phyloP scores from a whole-genome alignment of 2,888 invertebrate species.

The Coremacera marginata region DNA sequence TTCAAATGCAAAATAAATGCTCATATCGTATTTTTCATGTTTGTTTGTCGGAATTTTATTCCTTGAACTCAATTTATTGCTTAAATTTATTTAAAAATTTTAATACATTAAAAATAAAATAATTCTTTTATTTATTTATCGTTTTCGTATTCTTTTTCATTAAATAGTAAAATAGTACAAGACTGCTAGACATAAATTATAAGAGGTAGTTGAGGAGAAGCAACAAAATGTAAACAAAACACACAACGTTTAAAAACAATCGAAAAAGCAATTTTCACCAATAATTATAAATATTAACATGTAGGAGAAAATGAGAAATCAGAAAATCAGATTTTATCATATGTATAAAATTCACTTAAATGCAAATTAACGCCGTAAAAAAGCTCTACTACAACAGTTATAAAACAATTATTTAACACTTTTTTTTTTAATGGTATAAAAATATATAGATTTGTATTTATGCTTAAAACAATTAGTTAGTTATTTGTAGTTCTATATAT shows the following conservation, averaged over 20 bases:
- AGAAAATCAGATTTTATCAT: too few species aligned
- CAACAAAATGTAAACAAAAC: neutral
- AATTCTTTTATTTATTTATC: neutral
- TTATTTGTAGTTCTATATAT: neutral
- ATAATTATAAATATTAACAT: neutral
- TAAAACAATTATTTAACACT: slow-evolving; percentile 38
- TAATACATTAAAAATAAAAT: slow-evolving; percentile 29
- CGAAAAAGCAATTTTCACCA: neutral
- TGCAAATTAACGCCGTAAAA: slow-evolving; percentile 5
- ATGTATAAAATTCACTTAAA: slow-evolving; percentile 24
- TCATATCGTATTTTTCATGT: too few species aligned
- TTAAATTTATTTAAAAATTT: slow-evolving; percentile 5
- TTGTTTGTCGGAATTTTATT: slow-evolving; percentile 21
- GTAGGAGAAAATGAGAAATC: too few species aligned
- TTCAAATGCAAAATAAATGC: too few species aligned
- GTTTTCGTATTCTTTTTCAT: neutral
- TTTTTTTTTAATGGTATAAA: slow-evolving; percentile 33
- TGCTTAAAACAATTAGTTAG: slow-evolving; percentile 17
- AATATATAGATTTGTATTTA: slow-evolving; percentile 30
- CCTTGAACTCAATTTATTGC: slow-evolving; percentile 27
- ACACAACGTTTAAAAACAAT: neutral
- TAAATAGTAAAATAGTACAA: slow-evolving; percentile 2
- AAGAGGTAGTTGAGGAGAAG: slow-evolving; percentile 15
- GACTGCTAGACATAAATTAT: slow-evolving; percentile 9
- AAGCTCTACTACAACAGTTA: slow-evolving; percentile 16